phyloP scores from a whole-genome alignment of 2,888 invertebrate species.

The Caenorhabditis uteleia region DNA sequence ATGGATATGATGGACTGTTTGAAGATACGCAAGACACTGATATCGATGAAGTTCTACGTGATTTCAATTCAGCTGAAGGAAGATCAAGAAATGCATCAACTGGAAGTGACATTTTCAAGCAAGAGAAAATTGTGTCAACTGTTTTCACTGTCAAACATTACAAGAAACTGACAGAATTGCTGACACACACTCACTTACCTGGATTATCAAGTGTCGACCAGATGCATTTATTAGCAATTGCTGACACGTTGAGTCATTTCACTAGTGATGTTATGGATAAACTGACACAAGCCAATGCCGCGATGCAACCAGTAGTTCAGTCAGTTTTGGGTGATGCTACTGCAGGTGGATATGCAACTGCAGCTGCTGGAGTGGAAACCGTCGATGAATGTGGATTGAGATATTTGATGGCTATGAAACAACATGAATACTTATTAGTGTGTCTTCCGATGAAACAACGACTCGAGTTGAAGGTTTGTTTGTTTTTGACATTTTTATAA shows the following conservation, averaged over 20 bases:
- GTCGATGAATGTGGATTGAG: constrained; percentile 95
- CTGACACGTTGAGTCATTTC: constrained; percentile 83
- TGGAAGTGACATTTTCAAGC: constrained; percentile 36
- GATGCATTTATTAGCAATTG: constrained; percentile 97
- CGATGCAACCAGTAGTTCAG: constrained; percentile 54
- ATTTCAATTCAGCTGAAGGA: constrained; percentile 74
- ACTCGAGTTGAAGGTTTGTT: constrained; percentile 73
- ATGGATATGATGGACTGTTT: constrained; percentile 84
- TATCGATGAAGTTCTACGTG: constrained; percentile 79
- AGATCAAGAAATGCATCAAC: constrained; percentile 50
- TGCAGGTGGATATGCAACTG: constrained; percentile 59
- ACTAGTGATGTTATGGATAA: constrained; percentile 71
- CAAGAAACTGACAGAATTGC: constrained; percentile 82
- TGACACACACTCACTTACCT: constrained; percentile 80
- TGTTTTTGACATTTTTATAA: constrained; percentile 9
- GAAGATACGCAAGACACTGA: constrained; percentile 77
- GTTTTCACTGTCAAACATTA: constrained; percentile 57
- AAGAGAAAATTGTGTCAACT: constrained; percentile 23
- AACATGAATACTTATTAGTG: constrained; percentile 90
- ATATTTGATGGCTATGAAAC: constrained; percentile 92
- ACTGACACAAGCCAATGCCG: constrained; percentile 73
- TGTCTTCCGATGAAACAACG: constrained; percentile 90
- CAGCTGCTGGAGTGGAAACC: constrained; percentile 64
- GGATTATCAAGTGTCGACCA: constrained; percentile 77
- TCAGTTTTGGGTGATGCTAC: constrained; percentile 60